Evolutionary conservation across 92 coral and sea anemone genomes (phyloP).

Genomic region (Meandrina meandrites): DNA sequence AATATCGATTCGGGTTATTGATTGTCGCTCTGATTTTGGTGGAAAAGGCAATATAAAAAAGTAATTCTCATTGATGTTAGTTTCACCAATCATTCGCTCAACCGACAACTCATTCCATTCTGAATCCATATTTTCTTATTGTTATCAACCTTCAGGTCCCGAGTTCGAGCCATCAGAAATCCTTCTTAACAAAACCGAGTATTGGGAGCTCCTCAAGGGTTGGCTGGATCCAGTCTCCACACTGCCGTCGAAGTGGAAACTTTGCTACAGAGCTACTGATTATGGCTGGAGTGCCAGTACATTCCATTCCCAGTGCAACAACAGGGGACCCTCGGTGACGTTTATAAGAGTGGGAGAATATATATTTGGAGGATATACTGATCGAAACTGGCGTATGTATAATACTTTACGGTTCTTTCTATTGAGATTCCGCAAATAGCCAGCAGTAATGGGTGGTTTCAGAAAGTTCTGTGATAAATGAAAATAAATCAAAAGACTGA

Average conservation of each 20-base stretch:
- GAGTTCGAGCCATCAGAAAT: conserved; percentile 57
- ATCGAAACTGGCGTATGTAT: conserved; percentile 73
- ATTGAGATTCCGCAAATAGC: too few species aligned
- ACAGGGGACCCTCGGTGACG: conserved; percentile 61
- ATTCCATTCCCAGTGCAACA: conserved; percentile 68
- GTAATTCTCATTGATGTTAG: too few species aligned
- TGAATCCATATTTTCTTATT: background rate
- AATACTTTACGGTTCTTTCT: background rate
- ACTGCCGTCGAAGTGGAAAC: conserved; percentile 63
- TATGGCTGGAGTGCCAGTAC: conserved; percentile 75
- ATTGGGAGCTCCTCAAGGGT: conserved; percentile 60
- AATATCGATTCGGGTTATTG: background rate
- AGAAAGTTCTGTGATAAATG: too few species aligned
- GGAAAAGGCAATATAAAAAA: too few species aligned
- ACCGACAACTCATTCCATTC: too few species aligned
- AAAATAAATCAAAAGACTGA: too few species aligned
- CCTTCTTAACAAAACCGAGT: conserved; percentile 49
- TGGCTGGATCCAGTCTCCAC: conserved; percentile 75
- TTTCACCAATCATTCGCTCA: too few species aligned
- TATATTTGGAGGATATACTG: conserved; percentile 81
- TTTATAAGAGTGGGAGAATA: conserved; percentile 62
- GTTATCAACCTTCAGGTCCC: conserved; percentile 40
- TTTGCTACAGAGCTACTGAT: conserved; percentile 60
- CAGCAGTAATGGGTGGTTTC: too few species aligned
- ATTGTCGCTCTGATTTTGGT: too few species aligned